phyloP scores from a whole-genome alignment of 2,797 vertebrate species.

The Denticeps clupeoides region DNA sequence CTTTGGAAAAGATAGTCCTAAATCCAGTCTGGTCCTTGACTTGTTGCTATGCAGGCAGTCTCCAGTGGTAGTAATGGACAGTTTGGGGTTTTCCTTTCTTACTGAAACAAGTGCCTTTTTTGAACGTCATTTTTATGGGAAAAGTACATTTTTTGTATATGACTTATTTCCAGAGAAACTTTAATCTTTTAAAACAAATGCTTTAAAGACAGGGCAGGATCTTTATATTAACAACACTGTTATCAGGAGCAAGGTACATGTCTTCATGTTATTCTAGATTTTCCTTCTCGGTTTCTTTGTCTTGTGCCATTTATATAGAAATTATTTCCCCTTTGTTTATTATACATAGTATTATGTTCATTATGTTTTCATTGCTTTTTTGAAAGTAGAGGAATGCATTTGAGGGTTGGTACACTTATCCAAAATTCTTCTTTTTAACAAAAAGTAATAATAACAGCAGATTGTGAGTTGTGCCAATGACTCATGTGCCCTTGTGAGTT shows the following conservation, averaged over 20 bases:
- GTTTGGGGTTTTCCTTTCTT: slow-evolving; percentile 68
- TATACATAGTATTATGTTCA: slow-evolving; percentile 43
- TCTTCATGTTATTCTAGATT: slow-evolving; percentile 39
- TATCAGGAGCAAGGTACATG: slow-evolving; percentile 38
- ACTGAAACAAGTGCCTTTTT: slow-evolving; percentile 97
- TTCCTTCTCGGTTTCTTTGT: slow-evolving; percentile 27
- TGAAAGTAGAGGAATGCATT: slow-evolving; percentile 43
- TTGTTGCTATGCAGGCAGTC: slow-evolving; percentile 79
- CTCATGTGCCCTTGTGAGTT: too few relatives aligned
- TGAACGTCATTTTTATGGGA: slow-evolving; percentile 85
- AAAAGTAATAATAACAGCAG: neutral
- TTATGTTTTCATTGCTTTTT: slow-evolving; percentile 37
- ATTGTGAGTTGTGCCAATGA: slow-evolving; percentile 17
- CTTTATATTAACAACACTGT: slow-evolving; percentile 64
- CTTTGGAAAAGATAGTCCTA: slow-evolving; percentile 48
- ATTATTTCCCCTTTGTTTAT: slow-evolving; percentile 43
- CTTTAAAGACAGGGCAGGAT: slow-evolving; percentile 66
- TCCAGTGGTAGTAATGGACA: slow-evolving; percentile 69
- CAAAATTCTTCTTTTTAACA: neutral
- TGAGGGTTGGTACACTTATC: slow-evolving; percentile 30
- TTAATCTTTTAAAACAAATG: slow-evolving; percentile 73
- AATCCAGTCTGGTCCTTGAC: slow-evolving; percentile 47
- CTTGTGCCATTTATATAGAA: slow-evolving; percentile 55
- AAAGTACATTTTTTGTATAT: slow-evolving; percentile 81
- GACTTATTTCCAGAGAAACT: slow-evolving; percentile 77